Base-by-base conservation (phyloP, 2,797 vertebrate genomes). In the Arctocebus calabarensis region DNA sequence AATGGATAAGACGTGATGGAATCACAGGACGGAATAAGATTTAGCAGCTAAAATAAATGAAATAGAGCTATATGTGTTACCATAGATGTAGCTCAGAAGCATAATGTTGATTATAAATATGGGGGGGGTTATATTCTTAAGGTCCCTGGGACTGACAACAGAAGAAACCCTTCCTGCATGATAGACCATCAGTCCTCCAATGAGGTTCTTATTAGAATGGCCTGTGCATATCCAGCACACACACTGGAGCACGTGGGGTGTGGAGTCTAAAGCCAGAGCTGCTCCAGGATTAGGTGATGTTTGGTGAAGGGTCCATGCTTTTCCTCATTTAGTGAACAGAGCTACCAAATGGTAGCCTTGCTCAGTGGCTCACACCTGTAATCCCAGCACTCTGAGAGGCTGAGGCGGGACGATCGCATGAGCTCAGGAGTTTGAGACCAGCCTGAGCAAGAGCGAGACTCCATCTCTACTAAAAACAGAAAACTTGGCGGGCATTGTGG, bases 21-120 rank as follows among this genome's bases (percentile, higher is more conserved):
- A 14, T 84, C 48, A 20, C 27, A 70, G 7, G 48, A 29, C 10
- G 25, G 37, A 62, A 70, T 79, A 73, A 74, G 55, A 79, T 84
- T 71, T 90, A 93, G 48, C 22, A 59, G 40, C 6, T 93, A 71
- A 84, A 94, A 87, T 82, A 79, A 77, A 71, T 81, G 37, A 95
- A 75, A 11, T 20, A 83, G 22, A 29, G 82, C 40, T 61, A 23
- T 25, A 57, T 43, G n/a, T 91, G 25, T 81, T 37, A 92, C 16
- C 52, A 48, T 10, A 71, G 2, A 52, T 27, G 52, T 27, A 75
- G 32, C 34, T 90, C 22, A 77, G 27, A 78, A 88, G n/a, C 75
- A 37, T 57, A 66, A 16, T 59, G 32, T 11, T 68, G 52, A n/a
- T 77, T 40, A 7, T 61, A 62, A 57, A 16, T 20, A 8, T 61